Conservation (phyloP, 2,797 vertebrate genomes). For the Thaleichthys pacificus region DNA sequence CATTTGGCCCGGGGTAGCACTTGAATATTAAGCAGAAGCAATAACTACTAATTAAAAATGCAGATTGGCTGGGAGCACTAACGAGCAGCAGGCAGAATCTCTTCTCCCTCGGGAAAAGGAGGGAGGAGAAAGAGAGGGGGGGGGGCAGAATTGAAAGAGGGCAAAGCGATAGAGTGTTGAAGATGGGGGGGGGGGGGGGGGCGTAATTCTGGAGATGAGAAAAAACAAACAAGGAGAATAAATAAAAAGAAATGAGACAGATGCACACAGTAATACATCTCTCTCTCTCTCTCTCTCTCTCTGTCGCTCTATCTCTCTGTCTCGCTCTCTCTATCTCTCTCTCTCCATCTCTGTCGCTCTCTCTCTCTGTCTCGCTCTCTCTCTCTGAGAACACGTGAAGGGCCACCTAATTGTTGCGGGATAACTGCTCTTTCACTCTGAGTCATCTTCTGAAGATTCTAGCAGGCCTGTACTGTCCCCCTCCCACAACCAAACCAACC, state of each 20-base stretch:
- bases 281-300: not conserved
- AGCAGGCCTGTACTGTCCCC: conserved; percentile 35
- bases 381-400: conserved; percentile 41
- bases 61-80: conserved; percentile 84
- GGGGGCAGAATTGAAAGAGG: conserved; percentile 58
- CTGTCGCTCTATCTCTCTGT: not conserved
- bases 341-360: not conserved
- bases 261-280: conserved; percentile 68
- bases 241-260: conserved; percentile 76
- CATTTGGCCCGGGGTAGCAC: conserved; percentile 83
- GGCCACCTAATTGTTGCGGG: conserved; percentile 55
- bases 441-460: conserved; percentile 49
- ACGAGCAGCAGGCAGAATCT: conserved; percentile 84
- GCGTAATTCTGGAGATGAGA: conserved; percentile 41
- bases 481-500: conserved; percentile 8
- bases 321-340: conserved; percentile 7
- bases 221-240: conserved; percentile 75
- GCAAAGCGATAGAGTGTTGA: conserved; percentile 64
- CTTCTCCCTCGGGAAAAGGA: conserved; percentile 73
- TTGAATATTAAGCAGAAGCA: conserved; percentile 88
- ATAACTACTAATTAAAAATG: conserved; percentile 89
- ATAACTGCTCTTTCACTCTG: conserved; percentile 67
- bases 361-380: conserved; percentile 5
- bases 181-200: conserved; percentile 38
- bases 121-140: conserved; percentile 53